phyloP scores from a whole-genome alignment of 2,113 vertebrate genomes.

The Lepisosteus osseus region DNA sequence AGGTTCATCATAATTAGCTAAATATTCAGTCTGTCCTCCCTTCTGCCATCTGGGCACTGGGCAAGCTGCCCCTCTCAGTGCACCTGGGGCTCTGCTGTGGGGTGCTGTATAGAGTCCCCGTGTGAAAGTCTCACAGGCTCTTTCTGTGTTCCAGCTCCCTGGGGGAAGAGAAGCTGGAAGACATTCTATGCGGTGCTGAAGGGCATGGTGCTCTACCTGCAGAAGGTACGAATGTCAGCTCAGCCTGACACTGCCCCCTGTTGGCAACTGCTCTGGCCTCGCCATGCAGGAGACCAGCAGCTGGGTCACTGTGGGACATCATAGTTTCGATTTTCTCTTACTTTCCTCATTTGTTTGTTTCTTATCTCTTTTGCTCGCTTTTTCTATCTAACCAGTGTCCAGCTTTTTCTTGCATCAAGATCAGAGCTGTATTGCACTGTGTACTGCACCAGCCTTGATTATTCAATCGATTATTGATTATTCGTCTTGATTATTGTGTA shows the following conservation, averaged over 20 bases:
- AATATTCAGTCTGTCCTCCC: too few species aligned
- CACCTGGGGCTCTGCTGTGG: too few species aligned
- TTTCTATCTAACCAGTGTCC: not conserved
- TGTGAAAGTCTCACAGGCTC: not conserved
- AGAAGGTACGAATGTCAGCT: conserved; percentile 67
- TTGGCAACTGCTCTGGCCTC: not conserved
- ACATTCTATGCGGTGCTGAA: conserved; percentile 77
- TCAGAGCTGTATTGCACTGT: too few species aligned
- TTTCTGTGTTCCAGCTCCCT: conserved; percentile 66
- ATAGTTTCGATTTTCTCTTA: not conserved
- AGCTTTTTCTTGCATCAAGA: too few species aligned
- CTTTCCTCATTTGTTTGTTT: not conserved
- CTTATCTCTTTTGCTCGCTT: not conserved
- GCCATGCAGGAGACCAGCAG: not conserved
- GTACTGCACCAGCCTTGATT: too few species aligned
- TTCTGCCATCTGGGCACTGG: too few species aligned
- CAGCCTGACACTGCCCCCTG: not conserved
- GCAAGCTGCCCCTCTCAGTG: too few species aligned
- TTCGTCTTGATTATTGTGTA: too few species aligned
- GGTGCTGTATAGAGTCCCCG: too few species aligned
- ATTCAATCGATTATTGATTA: too few species aligned
- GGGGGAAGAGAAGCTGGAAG: conserved; percentile 90
- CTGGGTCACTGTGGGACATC: not conserved
- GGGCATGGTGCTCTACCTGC: conserved; percentile 82
- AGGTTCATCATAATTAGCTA: too few species aligned